Evolutionary conservation across 2,113 vertebrate genomes (phyloP).

Genomic region (Camelus dromedarius): DNA sequence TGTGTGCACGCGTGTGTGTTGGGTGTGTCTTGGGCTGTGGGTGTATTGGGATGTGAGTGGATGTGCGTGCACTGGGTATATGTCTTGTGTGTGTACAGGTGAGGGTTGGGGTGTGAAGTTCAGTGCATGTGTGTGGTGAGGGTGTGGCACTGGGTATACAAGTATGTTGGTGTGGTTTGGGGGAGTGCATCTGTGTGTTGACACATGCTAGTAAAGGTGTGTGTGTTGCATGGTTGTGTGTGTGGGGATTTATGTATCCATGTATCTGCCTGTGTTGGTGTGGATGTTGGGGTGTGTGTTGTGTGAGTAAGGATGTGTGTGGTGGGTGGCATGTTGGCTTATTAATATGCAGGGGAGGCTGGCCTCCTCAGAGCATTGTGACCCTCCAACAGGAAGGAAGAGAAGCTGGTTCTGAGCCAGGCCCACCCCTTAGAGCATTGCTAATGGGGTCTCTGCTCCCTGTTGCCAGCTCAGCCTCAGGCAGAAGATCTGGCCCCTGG

Average conservation of each 20-base stretch:
- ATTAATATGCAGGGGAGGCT: background rate
- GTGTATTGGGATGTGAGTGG: background rate
- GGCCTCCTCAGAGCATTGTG: background rate
- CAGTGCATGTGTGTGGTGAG: background rate
- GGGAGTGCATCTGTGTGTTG: too few species aligned
- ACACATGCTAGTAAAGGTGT: background rate
- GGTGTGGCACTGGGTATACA: background rate
- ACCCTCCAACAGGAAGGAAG: background rate
- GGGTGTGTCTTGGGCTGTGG: background rate
- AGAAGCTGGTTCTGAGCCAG: background rate
- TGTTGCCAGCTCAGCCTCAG: background rate
- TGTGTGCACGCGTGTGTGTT: too few species aligned
- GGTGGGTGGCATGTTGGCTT: accelerated
- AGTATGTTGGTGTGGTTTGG: background rate
- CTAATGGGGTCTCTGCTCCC: background rate
- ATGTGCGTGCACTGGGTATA: accelerated
- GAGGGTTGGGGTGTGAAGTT: background rate
- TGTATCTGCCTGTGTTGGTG: background rate
- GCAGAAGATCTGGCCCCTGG: background rate
- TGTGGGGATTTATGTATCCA: background rate
- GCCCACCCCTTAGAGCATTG: too few species aligned
- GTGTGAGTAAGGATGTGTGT: background rate
- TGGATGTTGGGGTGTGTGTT: background rate
- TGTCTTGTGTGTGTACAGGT: accelerated
- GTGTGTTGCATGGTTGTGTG: background rate